A percentile compares a stretch with the other conserved stretches of the same genome.
Conservation (phyloP, 2,797 vertebrate species). For the Tamandua tetradactyla region DNA sequence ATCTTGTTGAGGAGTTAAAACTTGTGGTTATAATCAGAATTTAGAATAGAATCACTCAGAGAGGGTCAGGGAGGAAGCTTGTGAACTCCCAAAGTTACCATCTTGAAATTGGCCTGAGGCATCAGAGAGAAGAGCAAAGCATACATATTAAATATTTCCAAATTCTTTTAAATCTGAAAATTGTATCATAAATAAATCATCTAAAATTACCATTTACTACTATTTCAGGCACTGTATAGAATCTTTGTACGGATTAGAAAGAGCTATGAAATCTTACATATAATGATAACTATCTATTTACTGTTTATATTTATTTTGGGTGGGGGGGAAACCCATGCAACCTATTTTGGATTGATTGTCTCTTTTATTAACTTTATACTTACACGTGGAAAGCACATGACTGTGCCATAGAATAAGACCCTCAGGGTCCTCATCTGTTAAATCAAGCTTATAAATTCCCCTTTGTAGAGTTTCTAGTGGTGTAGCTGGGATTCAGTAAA, state of each 20-base stretch:
- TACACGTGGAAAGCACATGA: slow-evolving; percentile 20
- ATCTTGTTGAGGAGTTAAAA: not conserved
- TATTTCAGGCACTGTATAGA: not conserved
- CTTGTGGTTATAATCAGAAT: slow-evolving; percentile 10
- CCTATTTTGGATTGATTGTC: slow-evolving; percentile 35
- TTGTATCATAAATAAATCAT: not conserved
- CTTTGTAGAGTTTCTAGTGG: not conserved
- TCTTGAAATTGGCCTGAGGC: not conserved
- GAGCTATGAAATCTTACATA: not conserved
- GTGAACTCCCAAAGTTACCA: not conserved
- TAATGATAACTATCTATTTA: not conserved
- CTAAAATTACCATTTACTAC: not conserved
- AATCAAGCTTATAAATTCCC: not conserved
- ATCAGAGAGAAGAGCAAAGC: not conserved
- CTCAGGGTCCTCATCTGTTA: not conserved
- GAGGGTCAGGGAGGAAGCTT: not conserved
- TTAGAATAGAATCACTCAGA: not conserved
- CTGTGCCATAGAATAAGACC: not conserved
- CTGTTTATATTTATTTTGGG: slow-evolving; percentile 35
- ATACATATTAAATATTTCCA: not conserved
- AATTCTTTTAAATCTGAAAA: not conserved
- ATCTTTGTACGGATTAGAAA: not conserved
- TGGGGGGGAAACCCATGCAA: not conserved
- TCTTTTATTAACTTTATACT: slow-evolving; percentile 27
- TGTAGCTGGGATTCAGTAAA: not conserved